These are phyloP conservation scores for Haemorhous mexicanus DNA, from an alignment of 2,113 vertebrate species.

Conservation along the genomic window DNA sequence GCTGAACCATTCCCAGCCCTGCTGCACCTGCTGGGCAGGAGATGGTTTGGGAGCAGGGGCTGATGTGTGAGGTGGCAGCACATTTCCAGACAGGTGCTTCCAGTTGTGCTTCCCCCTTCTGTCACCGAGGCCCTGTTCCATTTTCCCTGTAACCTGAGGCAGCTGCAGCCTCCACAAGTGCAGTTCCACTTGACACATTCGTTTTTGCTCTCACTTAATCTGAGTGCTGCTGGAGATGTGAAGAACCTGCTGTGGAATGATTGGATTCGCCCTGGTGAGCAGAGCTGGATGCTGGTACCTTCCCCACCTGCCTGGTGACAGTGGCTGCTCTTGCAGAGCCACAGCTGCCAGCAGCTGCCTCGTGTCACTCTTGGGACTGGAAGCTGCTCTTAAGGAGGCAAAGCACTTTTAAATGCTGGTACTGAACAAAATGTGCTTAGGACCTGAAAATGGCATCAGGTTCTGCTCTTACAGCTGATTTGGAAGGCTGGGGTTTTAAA, in stretches of 20 bases:
- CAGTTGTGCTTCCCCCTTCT: not conserved
- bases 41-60: not conserved
- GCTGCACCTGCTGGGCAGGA: not conserved
- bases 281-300: not conserved
- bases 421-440: not conserved
- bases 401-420: not conserved
- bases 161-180: not conserved
- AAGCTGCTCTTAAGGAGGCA: not conserved
- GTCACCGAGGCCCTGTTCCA: not conserved
- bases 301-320: not conserved
- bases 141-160: not conserved
- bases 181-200: not conserved
- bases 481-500: not conserved
- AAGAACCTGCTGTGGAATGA: not conserved
- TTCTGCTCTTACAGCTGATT: not conserved
- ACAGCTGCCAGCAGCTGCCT: not conserved
- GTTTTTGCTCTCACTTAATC: not conserved
- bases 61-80: not conserved
- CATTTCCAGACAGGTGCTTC: not conserved
- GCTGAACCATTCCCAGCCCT: not conserved
- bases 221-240: not conserved
- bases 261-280: not conserved
- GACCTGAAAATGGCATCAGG: not conserved
- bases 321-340: not conserved
- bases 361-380: accelerated